Conservation (phyloP, 35 echinoderm and acorn worm genomes). For the Stichopus chloronotus region DNA sequence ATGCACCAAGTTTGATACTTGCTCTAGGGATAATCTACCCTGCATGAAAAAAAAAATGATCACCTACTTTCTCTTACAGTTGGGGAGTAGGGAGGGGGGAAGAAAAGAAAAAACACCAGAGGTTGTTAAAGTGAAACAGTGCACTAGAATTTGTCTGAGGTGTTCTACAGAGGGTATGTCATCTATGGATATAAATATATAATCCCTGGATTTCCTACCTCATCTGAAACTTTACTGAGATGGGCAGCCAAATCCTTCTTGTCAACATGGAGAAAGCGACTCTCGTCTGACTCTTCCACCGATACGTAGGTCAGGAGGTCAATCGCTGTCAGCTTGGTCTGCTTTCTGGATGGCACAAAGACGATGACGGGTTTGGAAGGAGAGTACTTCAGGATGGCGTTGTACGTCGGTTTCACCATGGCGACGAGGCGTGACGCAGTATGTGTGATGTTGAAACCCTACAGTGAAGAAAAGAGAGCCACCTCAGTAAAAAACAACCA, state of each 20-base stretch:
- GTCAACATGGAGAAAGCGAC: constrained; percentile 85
- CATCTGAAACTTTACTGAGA: constrained; percentile 75
- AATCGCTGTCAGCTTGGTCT: constrained; percentile 96
- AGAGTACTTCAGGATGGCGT: constrained; percentile 94
- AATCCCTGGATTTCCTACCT: constrained; percentile 54
- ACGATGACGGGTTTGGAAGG: constrained; percentile 88
- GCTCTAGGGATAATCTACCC: too few relatives aligned
- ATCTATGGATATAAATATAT: too few relatives aligned
- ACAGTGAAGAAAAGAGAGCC: constrained; percentile 12
- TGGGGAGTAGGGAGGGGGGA: too few relatives aligned
- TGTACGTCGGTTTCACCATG: constrained; percentile 99
- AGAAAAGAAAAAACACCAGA: too few relatives aligned
- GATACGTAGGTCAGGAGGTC: constrained; percentile 96
- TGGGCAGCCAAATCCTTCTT: constrained; percentile 85
- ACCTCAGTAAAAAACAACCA: background rate
- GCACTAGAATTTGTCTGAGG: too few relatives aligned
- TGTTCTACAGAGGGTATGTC: too few relatives aligned
- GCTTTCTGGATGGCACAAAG: constrained; percentile 95
- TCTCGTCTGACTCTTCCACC: constrained; percentile 86
- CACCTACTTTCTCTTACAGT: too few relatives aligned
- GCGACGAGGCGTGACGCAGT: constrained; percentile 95
- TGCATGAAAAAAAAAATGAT: too few relatives aligned
- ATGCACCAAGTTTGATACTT: too few relatives aligned
- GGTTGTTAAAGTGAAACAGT: too few relatives aligned
- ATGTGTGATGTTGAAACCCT: constrained; percentile 99